A percentile compares a stretch with the other conserved stretches of the same genome.
Conservation (phyloP, 1,140 invertebrate genomes). For the Philaenus spumarius region DNA sequence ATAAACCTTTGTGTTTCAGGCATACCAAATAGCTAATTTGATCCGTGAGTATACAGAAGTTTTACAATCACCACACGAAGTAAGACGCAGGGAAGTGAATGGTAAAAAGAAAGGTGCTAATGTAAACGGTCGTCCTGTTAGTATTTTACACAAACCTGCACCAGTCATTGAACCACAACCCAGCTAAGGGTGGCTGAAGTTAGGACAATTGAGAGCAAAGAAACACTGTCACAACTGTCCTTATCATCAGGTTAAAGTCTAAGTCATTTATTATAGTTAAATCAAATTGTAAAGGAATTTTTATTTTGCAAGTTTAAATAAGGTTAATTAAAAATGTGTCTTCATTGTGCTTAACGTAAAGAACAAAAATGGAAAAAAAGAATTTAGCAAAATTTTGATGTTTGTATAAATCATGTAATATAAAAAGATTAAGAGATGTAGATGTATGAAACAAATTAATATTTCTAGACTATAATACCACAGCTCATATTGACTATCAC, state of each 20-base stretch:
- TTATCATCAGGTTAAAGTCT: constrained; percentile 12
- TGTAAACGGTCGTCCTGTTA: constrained; percentile 41
- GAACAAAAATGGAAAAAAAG: too few relatives aligned
- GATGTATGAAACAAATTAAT: too few relatives aligned
- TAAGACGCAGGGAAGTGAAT: constrained; percentile 25
- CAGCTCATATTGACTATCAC: too few relatives aligned
- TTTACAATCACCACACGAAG: constrained; percentile 42
- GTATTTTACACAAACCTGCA: constrained; percentile 47
- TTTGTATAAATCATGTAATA: too few relatives aligned
- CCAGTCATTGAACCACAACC: constrained; percentile 47
- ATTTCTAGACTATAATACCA: too few relatives aligned
- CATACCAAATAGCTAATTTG: constrained; percentile 87
- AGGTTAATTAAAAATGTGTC: too few relatives aligned
- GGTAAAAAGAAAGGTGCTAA: constrained; percentile 30
- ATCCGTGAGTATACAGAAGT: constrained; percentile 89
- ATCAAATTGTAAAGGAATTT: too few relatives aligned
- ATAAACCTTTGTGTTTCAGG: constrained; percentile 57
- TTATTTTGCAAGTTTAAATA: too few relatives aligned
- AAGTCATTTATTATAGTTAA: constrained; percentile 1
- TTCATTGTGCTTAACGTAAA: too few relatives aligned
- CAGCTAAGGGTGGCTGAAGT: constrained; percentile 35
- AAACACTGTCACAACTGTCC: constrained; percentile 8
- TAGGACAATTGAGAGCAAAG: constrained; percentile 1
- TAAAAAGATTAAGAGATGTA: too few relatives aligned
- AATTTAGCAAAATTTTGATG: too few relatives aligned